Evolutionary conservation across 2,797 vertebrate genomes (phyloP).

Genomic region (Sarcophilus harrisii): DNA sequence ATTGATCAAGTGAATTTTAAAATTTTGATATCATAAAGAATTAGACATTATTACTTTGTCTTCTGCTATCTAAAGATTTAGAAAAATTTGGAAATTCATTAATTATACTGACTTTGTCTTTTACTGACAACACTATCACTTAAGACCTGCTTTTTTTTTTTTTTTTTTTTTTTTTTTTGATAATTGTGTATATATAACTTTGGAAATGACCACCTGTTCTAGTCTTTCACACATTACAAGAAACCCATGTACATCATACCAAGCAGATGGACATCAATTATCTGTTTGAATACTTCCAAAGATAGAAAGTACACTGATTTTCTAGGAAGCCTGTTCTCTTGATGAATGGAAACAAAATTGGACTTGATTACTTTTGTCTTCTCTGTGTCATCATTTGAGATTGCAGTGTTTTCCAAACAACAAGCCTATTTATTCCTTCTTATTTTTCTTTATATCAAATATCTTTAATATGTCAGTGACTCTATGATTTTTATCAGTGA

Average conservation of each 20-base stretch:
- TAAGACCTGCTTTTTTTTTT: not conserved
- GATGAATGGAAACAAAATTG: not conserved
- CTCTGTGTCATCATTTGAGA: not conserved
- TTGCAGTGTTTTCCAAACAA: not conserved
- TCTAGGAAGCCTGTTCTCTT: not conserved
- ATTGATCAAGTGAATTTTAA: not conserved
- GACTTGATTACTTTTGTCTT: not conserved
- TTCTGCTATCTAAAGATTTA: not conserved
- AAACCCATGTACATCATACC: not conserved
- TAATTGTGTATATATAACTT: not conserved
- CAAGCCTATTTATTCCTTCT: not conserved
- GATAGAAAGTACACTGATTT: not conserved
- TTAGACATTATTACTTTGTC: slow-evolving; percentile 4
- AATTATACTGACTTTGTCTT: not conserved
- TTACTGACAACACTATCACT: not conserved
- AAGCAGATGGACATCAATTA: not conserved
- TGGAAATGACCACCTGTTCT: not conserved
- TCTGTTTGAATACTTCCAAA: not conserved
- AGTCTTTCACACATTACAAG: not conserved
- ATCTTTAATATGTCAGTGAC: not conserved
- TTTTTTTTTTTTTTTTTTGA: too few species aligned
- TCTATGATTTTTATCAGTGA: not conserved
- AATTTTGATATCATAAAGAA: not conserved
- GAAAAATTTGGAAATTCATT: not conserved
- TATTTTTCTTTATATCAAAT: not conserved